Base-by-base conservation (phyloP, 2,888 invertebrate genomes). In the Pseudococcus jackbeardsleyi region DNA sequence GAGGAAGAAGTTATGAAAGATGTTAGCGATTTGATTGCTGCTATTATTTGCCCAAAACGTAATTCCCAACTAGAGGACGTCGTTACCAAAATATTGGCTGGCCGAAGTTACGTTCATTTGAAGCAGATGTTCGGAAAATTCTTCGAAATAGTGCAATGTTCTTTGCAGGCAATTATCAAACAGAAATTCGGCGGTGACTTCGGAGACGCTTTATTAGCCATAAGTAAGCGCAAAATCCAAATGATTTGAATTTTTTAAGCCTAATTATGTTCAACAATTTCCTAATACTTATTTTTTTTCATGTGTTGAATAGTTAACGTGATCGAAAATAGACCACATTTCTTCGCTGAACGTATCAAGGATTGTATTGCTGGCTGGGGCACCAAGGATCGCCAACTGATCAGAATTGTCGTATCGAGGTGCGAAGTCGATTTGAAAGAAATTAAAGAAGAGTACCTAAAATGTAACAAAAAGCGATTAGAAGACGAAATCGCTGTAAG, bases 361-460 rank as follows among this genome's bases (percentile, higher is more conserved):
- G 95, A 96, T 91, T 95, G 96, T 88, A 97, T 98, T 96, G 96
- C 95, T 91, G 98, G 98, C 6, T 92, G 96, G 90, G 98, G 98
- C 89, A 98, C 98, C 6, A 95, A 96, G 91, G 98, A 98, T 91
- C 93, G 94, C 84, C 95, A 96, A 90, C 93, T 98, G 90, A 97
- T 98, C 90, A 95, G 98, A 91, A 93, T 98, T 89, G 93, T 97
- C 90, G 95, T 96, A 84, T 96, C 96, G 0, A 94, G 97, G 90
- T 94, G 94, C 91, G 96, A 97, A 93, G 93, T 96, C 89, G 98
- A 98, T 91, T 94, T 98, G 93, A 95, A 93, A 0, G 96, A 97
- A 90, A 96, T 98, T 90, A 96, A 96, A 90, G 93, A 94, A 89
- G 95, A 95, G 90, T 98, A 95, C 92, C 93, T 94, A 90, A 93